These are phyloP conservation scores for Trachymyrmex cornetzi DNA, from an alignment of 1,140 invertebrate species.

Conservation along the genomic window DNA sequence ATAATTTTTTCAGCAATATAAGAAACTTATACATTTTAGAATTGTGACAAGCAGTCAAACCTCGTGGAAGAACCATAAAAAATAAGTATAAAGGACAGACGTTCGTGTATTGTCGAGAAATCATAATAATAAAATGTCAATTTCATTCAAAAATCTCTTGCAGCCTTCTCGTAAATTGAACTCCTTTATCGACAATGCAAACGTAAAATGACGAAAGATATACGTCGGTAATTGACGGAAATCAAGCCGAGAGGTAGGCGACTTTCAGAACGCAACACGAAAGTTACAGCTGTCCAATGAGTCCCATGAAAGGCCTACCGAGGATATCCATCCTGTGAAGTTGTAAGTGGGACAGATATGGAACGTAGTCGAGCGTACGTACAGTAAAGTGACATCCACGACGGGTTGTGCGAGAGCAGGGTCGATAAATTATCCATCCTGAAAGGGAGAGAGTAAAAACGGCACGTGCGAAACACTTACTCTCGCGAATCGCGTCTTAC, in stretches of 20 bases:
- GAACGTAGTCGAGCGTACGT: slow-evolving; percentile 3
- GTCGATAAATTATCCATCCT: slow-evolving; percentile 65
- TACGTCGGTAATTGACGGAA: slow-evolving; percentile 23
- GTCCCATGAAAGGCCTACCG: slow-evolving; percentile 31
- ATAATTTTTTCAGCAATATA: neutral
- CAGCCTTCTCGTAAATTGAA: neutral
- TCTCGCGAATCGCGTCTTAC: neutral
- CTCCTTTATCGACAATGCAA: neutral
- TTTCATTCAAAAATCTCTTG: slow-evolving; percentile 16
- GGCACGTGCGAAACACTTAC: neutral
- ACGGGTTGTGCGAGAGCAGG: slow-evolving; percentile 26
- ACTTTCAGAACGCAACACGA: slow-evolving; percentile 21
- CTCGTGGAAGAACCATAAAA: neutral
- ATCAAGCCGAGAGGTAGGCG: slow-evolving; percentile 16
- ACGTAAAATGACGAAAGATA: neutral
- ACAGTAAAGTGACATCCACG: slow-evolving; percentile 22
- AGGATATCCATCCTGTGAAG: slow-evolving; percentile 45
- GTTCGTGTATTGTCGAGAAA: neutral
- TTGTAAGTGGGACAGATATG: slow-evolving; percentile 57
- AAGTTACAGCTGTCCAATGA: slow-evolving; percentile 16
- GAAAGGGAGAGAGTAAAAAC: neutral
- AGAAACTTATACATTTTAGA: neutral
- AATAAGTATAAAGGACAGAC: neutral
- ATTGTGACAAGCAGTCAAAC: neutral
- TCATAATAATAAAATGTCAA: neutral